Conservation (phyloP, 2,113 vertebrate genomes). For the Triplophysa tibetana region DNA sequence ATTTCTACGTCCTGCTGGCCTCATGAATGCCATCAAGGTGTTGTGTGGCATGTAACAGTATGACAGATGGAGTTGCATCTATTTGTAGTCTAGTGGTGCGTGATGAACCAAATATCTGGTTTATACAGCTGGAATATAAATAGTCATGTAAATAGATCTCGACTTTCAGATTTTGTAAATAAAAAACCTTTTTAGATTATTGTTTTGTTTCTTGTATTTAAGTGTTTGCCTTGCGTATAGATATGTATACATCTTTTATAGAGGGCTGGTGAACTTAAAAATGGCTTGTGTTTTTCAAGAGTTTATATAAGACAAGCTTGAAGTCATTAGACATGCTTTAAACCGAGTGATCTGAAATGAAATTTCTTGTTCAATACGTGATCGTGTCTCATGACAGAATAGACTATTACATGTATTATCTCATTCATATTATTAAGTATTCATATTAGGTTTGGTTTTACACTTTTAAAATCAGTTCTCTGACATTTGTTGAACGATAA, state of each 20-base stretch:
- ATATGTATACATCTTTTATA: not conserved
- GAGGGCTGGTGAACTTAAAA: not conserved
- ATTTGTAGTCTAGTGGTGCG: not conserved
- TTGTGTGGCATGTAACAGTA: not conserved
- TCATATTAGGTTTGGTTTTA: no score
- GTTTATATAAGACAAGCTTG: no score
- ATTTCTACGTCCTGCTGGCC: not conserved
- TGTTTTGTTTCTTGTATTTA: not conserved
- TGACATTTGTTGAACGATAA: no score
- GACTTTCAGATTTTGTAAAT: constrained; percentile 41
- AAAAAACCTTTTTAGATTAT: constrained; percentile 4
- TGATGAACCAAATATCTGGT: not conserved
- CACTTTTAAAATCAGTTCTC: no score
- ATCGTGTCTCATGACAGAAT: no score
- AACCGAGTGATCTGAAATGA: no score
- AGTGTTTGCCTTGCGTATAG: not conserved
- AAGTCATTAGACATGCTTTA: no score
- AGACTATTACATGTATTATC: no score
- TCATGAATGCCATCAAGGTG: not conserved
- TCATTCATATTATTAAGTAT: no score
- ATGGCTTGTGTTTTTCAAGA: not conserved
- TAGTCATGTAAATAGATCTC: constrained; percentile 43
- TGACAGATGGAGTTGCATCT: not conserved
- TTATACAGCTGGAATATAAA: constrained; percentile 35
- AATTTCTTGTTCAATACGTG: no score